Conservation (phyloP, 2,113 vertebrate species). For the Sardina pilchardus region DNA sequence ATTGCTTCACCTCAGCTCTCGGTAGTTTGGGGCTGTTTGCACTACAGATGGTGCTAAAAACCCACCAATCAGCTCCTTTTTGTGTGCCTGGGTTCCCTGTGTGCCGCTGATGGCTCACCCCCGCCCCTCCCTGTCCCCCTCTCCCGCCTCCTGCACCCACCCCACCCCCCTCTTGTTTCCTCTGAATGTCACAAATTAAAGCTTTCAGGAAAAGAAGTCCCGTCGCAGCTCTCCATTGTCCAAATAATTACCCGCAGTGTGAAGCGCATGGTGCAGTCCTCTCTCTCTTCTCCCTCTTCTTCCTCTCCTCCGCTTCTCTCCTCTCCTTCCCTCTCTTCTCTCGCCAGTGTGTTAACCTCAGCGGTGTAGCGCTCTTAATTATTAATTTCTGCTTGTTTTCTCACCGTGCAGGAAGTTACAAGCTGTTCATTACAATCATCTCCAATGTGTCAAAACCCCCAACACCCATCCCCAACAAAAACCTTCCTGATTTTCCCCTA, state of each 20-base stretch:
- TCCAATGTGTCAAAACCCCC: slow-evolving; percentile 65
- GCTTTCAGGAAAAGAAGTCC: slow-evolving; percentile 58
- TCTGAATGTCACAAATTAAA: slow-evolving; percentile 71
- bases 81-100: slow-evolving; percentile 29
- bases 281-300: not conserved
- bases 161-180: not conserved
- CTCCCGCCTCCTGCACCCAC: slow-evolving; percentile 56
- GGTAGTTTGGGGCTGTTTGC: slow-evolving; percentile 46
- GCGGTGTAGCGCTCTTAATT: slow-evolving; percentile 65
- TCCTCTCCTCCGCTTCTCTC: not conserved
- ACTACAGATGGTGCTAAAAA: slow-evolving; percentile 73
- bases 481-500: not conserved
- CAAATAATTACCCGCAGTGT: slow-evolving; percentile 63
- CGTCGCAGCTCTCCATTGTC: slow-evolving; percentile 56
- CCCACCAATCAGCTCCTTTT: slow-evolving; percentile 63
- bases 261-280: slow-evolving; percentile 48
- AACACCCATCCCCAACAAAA: not conserved
- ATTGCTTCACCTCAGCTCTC: slow-evolving; percentile 45
- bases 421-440: slow-evolving; percentile 75
- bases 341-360: slow-evolving; percentile 47
- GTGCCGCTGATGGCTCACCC: not conserved
- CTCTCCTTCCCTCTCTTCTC: not conserved
- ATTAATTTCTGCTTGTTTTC: slow-evolving; percentile 75
- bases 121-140: not conserved
- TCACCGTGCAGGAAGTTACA: slow-evolving; percentile 67